A percentile compares a stretch with the other conserved stretches of the same genome.
phyloP scores from a whole-genome alignment of 2,888 invertebrate species.

The Agrilus biguttatus region DNA sequence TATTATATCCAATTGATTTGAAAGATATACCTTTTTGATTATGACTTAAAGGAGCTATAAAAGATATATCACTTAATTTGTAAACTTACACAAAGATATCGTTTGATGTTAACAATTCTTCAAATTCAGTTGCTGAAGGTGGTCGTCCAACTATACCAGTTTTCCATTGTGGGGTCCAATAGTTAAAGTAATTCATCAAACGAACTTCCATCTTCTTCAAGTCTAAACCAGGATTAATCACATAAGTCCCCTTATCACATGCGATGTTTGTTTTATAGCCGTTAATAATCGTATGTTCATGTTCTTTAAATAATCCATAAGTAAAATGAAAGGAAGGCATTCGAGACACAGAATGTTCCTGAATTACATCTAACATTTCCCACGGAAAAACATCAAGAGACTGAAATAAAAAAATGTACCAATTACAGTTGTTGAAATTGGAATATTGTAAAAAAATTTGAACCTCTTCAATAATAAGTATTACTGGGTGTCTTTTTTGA shows the following conservation, averaged over 20 bases:
- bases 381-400: conserved; percentile 63
- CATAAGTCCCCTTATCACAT: conserved; percentile 38
- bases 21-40: not conserved
- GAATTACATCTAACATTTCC: conserved; percentile 55
- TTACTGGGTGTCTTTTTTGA: conserved; percentile 42
- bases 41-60: not conserved
- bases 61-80: no score
- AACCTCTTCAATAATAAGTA: conserved; percentile 58
- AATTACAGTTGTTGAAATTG: not conserved
- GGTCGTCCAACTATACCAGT: conserved; percentile 29
- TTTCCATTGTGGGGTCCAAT: conserved; percentile 35
- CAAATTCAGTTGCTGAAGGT: conserved; percentile 38
- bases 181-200: conserved; percentile 32
- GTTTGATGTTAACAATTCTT: conserved; percentile 32
- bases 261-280: conserved; percentile 40
- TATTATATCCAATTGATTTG: not conserved
- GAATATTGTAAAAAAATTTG: conserved; percentile 5
- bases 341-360: conserved; percentile 53
- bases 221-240: conserved; percentile 54
- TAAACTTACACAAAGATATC: conserved; percentile 45
- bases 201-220: conserved; percentile 32
- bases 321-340: conserved; percentile 59
- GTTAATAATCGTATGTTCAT: conserved; percentile 38
- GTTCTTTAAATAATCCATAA: conserved; percentile 46
- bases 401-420: conserved; percentile 30